Evolutionary conservation across 2,797 vertebrate species (phyloP).

Genomic region (Tarsius wallacei): DNA sequence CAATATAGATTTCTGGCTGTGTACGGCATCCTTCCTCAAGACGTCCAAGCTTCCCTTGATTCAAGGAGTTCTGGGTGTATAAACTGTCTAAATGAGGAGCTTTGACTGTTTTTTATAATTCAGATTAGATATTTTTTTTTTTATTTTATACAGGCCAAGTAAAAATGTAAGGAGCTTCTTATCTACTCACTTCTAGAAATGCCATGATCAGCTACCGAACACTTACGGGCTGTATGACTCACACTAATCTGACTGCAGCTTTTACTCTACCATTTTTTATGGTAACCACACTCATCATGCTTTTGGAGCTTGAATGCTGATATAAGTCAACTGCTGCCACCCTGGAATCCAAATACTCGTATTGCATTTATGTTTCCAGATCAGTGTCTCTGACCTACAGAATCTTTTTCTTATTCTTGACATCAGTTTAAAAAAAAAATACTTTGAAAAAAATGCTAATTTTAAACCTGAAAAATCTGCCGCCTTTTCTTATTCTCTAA

Average conservation of each 20-base stretch:
- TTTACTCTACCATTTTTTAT: neutral
- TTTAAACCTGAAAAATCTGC: neutral
- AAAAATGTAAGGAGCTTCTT: neutral
- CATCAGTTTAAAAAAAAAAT: neutral
- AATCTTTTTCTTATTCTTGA: neutral
- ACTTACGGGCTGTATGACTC: neutral
- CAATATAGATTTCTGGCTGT: neutral
- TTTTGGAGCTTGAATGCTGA: fast-evolving
- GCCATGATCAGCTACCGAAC: neutral
- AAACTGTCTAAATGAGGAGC: neutral
- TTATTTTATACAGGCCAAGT: neutral
- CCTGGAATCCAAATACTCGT: neutral
- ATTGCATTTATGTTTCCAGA: neutral
- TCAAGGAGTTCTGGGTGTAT: neutral
- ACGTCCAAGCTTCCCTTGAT: neutral
- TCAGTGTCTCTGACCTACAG: neutral
- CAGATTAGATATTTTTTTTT: neutral
- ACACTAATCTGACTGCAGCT: neutral
- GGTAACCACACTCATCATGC: neutral
- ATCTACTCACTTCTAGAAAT: neutral
- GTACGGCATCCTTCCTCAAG: neutral
- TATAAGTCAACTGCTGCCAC: neutral
- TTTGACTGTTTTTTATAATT: neutral
- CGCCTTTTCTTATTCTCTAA: neutral
- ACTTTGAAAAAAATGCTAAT: neutral